Evolutionary conservation across 2,888 invertebrate species (phyloP).

Genomic region (Ochropleura leucogaster): DNA sequence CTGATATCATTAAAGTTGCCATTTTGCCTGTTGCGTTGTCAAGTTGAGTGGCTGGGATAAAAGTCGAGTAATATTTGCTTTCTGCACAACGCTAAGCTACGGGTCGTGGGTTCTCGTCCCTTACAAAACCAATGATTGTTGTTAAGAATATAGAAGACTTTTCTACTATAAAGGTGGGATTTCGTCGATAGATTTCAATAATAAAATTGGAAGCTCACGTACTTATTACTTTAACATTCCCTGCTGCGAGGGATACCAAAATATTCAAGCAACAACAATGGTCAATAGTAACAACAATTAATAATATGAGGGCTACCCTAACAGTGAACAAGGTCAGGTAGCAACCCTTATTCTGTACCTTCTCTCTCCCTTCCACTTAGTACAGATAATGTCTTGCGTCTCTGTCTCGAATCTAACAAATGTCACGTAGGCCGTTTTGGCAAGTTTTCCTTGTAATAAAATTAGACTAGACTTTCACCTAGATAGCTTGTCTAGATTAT

Average conservation of each 20-base stretch:
- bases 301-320: slow-evolving; percentile 21
- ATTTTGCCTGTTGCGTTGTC: too few relatives aligned
- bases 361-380: slow-evolving; percentile 10
- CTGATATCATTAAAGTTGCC: not conserved
- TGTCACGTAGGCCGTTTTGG: slow-evolving; percentile 59
- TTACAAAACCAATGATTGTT: not conserved
- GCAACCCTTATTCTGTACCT: slow-evolving; percentile 4
- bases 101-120: not conserved
- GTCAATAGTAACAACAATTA: slow-evolving; percentile 25
- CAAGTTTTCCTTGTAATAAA: slow-evolving; percentile 50
- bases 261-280: slow-evolving; percentile 26
- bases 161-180: not conserved
- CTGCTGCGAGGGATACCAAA: slow-evolving; percentile 23
- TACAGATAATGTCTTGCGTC: not conserved
- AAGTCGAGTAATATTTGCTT: not conserved
- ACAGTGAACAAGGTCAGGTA: slow-evolving; percentile 45
- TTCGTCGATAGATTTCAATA: slow-evolving; percentile 3
- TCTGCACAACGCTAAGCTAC: too few relatives aligned
- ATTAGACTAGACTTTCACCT: slow-evolving; percentile 46
- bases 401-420: slow-evolving; percentile 19
- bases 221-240: slow-evolving; percentile 20
- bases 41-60: too few relatives aligned
- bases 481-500: slow-evolving; percentile 41
- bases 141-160: too few relatives aligned
- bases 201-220: slow-evolving; percentile 23